These are phyloP conservation scores for Papilio polytes DNA, from an alignment of 1,140 invertebrate genomes.

Conservation along the genomic window DNA sequence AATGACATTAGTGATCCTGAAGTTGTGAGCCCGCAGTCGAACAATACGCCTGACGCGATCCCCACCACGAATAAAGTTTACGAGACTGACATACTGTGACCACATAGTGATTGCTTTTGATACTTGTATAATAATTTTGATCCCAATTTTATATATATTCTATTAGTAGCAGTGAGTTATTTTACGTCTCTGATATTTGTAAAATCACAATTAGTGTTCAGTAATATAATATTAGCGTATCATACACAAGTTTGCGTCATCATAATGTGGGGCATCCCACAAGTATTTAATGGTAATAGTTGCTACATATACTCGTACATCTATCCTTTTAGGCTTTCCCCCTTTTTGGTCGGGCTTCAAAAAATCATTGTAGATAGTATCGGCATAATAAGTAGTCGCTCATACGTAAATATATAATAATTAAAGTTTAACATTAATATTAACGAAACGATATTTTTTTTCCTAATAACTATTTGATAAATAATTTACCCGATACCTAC, in stretches of 20 bases:
- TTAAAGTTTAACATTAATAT: not conserved
- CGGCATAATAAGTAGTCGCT: not conserved
- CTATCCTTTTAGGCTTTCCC: not conserved
- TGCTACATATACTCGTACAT: not conserved
- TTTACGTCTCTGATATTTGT: constrained; percentile 19
- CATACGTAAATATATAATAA: not conserved
- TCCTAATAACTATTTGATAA: not conserved
- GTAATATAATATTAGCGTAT: constrained; percentile 7
- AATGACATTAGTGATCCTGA: constrained; percentile 47
- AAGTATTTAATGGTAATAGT: constrained; percentile 3
- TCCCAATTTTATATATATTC: constrained; percentile 31
- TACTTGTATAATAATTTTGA: constrained; percentile 60
- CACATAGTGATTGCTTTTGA: constrained; percentile 57
- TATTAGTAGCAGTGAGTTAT: constrained; percentile 34
- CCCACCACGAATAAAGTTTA: constrained; percentile 88
- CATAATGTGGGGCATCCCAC: constrained; percentile 11
- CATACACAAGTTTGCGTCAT: not conserved
- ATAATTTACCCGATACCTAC: not conserved
- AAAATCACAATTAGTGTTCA: constrained; percentile 30
- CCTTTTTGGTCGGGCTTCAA: constrained; percentile 8
- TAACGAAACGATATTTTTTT: not conserved
- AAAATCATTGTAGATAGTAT: constrained; percentile 6
- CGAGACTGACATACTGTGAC: constrained; percentile 94
- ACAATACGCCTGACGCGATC: constrained; percentile 48
- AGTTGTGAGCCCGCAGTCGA: constrained; percentile 42